phyloP scores from a whole-genome alignment of 2,888 invertebrate species.

The Odiellus spinosus region DNA sequence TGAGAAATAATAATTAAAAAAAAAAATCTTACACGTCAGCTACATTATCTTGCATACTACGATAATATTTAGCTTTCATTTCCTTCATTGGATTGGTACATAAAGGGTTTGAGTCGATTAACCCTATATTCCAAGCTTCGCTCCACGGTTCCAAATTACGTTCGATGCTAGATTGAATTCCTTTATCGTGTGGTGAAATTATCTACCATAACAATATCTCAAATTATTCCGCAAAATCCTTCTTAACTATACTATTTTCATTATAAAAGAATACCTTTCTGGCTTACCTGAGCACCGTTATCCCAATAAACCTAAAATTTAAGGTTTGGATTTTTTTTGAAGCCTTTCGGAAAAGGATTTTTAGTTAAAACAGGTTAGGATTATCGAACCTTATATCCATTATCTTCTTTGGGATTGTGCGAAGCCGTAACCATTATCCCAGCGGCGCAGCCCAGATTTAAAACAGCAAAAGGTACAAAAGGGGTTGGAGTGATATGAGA shows the following conservation, averaged over 20 bases:
- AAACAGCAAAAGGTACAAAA: constrained; percentile 72
- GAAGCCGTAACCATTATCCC: constrained; percentile 92
- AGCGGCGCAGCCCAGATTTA: constrained; percentile 52
- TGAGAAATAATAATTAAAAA: too few species aligned
- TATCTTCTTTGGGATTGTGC: constrained; percentile 88
- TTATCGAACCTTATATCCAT: constrained; percentile 68
- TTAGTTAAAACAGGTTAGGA: background rate
- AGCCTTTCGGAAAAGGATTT: background rate
- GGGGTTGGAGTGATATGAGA: constrained; percentile 75
- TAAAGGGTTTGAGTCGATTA: constrained; percentile 39
- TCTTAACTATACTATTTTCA: too few species aligned
- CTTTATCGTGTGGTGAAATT: constrained; percentile 73
- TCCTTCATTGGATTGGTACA: constrained; percentile 52
- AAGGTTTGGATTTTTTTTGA: constrained; percentile 1
- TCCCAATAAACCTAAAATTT: constrained; percentile 54
- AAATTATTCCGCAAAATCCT: background rate
- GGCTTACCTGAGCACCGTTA: constrained; percentile 62
- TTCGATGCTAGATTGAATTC: constrained; percentile 60
- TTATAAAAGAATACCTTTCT: background rate
- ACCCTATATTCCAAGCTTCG: constrained; percentile 57
- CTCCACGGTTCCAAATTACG: constrained; percentile 57
- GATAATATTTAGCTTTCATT: constrained; percentile 49
- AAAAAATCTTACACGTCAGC: constrained; percentile 32
- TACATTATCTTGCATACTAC: constrained; percentile 39
- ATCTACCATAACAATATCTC: constrained; percentile 42